Conservation (phyloP, 1,140 invertebrate genomes). For the Drosophila insularis region DNA sequence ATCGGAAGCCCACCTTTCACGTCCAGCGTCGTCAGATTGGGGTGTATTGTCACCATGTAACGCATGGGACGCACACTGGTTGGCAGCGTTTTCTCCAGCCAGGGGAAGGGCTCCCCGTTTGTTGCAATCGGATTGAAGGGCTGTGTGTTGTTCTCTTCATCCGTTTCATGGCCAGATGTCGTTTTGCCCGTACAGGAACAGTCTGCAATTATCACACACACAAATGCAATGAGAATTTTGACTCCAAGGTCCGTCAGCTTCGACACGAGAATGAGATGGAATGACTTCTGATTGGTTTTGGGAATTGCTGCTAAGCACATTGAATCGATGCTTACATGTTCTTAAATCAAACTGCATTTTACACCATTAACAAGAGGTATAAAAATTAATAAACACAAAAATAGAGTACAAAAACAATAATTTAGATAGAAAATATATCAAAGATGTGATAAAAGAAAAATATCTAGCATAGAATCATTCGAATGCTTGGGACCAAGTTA, state of each 20-base stretch:
- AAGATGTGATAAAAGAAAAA: not conserved
- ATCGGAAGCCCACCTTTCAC: constrained; percentile 87
- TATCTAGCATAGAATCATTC: not conserved
- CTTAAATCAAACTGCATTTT: constrained; percentile 70
- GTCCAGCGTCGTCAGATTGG: constrained; percentile 94
- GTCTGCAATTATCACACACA: constrained; percentile 83
- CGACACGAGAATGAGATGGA: not conserved
- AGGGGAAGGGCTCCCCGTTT: constrained; percentile 92
- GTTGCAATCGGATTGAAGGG: constrained; percentile 88
- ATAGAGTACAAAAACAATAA: not conserved
- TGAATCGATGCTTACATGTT: constrained; percentile 42
- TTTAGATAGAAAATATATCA: not conserved
- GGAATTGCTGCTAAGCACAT: constrained; percentile 63
- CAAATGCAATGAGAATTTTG: not conserved
- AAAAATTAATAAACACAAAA: constrained; percentile 12
- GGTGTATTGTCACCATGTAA: constrained; percentile 96
- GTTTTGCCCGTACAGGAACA: constrained; percentile 88
- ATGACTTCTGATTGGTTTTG: constrained; percentile 22
- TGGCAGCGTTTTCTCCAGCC: constrained; percentile 93
- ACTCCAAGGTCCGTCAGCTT: not conserved
- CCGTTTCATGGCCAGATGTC: constrained; percentile 85
- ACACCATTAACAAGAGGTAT: constrained; percentile 62
- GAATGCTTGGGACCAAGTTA: not conserved
- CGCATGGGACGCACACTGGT: constrained; percentile 90
- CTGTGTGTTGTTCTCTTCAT: constrained; percentile 85